Conservation (phyloP, 2,113 vertebrate genomes). For the Vombatus ursinus region DNA sequence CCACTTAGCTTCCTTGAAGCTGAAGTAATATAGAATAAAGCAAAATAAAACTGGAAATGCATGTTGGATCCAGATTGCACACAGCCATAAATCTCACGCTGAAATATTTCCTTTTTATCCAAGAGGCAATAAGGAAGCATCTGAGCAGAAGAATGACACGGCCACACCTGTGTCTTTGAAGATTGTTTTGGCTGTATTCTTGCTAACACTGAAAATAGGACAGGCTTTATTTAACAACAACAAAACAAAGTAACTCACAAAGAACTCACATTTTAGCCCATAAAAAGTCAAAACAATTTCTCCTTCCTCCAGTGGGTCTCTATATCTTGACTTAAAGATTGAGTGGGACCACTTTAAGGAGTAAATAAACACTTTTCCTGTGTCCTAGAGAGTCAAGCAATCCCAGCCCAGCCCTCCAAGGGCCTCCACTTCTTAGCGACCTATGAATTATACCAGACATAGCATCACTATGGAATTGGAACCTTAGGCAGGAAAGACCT, state of each 20-base stretch:
- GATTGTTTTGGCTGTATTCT: background rate
- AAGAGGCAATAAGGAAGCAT: background rate
- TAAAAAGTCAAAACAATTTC: background rate
- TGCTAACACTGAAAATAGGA: background rate
- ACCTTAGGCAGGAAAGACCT: background rate
- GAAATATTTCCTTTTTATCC: background rate
- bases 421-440: background rate
- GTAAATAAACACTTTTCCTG: background rate
- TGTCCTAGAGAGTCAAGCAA: background rate
- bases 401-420: background rate
- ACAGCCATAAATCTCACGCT: background rate
- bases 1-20: background rate
- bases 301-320: background rate
- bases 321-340: background rate
- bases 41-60: background rate
- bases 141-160: background rate
- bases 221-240: background rate
- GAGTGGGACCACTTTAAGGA: background rate
- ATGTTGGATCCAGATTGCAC: background rate
- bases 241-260: background rate
- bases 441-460: background rate
- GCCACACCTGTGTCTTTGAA: background rate
- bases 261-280: background rate
- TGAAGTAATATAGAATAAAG: background rate
- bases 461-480: background rate